Conservation (phyloP, 2,797 vertebrate species). For the Numenius phaeopus region DNA sequence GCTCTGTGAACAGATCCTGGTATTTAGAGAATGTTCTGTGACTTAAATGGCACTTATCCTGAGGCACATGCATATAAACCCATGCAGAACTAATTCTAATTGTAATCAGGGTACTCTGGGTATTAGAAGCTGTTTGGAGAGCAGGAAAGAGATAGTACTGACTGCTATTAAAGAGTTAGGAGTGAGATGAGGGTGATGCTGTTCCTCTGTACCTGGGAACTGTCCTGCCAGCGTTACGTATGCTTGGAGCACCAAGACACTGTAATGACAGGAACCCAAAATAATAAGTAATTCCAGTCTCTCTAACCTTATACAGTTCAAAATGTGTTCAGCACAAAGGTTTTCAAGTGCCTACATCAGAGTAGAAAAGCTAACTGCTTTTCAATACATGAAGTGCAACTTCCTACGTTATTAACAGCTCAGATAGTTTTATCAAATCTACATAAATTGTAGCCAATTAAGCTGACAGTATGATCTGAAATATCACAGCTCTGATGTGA, state of each 20-base stretch:
- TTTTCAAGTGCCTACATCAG: slow-evolving; percentile 20
- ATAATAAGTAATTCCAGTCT: slow-evolving; percentile 11
- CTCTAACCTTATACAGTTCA: neutral
- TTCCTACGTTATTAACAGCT: slow-evolving; percentile 53
- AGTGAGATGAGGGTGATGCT: neutral
- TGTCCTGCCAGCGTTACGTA: neutral
- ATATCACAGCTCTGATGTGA: slow-evolving; percentile 57
- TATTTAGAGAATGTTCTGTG: neutral
- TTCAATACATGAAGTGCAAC: slow-evolving; percentile 27
- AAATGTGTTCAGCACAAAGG: neutral
- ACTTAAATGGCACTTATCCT: neutral
- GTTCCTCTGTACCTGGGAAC: neutral
- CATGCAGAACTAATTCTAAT: neutral
- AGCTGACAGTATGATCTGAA: slow-evolving; percentile 67
- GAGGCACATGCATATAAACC: neutral
- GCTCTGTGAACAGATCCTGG: neutral
- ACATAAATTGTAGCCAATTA: slow-evolving; percentile 72
- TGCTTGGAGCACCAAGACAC: neutral
- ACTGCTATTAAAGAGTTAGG: neutral
- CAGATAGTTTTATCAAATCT: slow-evolving; percentile 53
- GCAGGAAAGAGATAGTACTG: neutral
- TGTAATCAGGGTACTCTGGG: neutral
- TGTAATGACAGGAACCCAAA: slow-evolving; percentile 1
- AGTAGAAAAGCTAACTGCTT: slow-evolving; percentile 51
- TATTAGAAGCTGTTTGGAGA: neutral